Conservation (phyloP, 2,888 invertebrate genomes). For the Conops quadrifasciatus region DNA sequence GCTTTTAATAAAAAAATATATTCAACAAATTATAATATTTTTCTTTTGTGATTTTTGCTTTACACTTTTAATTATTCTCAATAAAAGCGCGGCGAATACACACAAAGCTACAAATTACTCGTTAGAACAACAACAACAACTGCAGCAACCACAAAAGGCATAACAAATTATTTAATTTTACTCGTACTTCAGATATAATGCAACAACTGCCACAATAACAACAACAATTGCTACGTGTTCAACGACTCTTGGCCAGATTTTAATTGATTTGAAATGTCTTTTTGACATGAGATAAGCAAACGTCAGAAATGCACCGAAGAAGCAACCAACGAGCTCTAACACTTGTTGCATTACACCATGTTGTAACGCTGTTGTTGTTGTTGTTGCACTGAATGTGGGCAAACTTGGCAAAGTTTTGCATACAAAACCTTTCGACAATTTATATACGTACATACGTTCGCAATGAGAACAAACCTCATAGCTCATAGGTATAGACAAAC, state of each 20-base stretch:
- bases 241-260: slow-evolving; percentile 45
- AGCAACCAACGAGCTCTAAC: background rate
- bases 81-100: background rate
- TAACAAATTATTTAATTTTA: background rate
- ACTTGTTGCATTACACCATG: slow-evolving; percentile 21
- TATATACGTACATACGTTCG: background rate
- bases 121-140: slow-evolving; percentile 14
- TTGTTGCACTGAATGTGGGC: slow-evolving; percentile 2
- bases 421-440: background rate
- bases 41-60: background rate
- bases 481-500: background rate
- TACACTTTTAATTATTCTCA: background rate
- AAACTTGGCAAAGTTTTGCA: slow-evolving; percentile 2
- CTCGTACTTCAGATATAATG: background rate
- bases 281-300: slow-evolving; percentile 41
- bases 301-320: background rate
- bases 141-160: slow-evolving; percentile 2
- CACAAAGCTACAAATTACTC: slow-evolving; percentile 1
- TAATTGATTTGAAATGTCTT: slow-evolving; percentile 51
- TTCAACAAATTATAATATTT: background rate
- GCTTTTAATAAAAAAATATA: background rate
- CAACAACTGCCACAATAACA: slow-evolving; percentile 19
- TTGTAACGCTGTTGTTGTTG: slow-evolving; percentile 9
- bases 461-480: slow-evolving; percentile 4
- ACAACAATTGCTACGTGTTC: slow-evolving; percentile 35